Evolutionary conservation across 2,888 invertebrate species (phyloP), one percentile per base, ranked within the genome.

Genomic region (Platycnemis pennipes): DNA sequence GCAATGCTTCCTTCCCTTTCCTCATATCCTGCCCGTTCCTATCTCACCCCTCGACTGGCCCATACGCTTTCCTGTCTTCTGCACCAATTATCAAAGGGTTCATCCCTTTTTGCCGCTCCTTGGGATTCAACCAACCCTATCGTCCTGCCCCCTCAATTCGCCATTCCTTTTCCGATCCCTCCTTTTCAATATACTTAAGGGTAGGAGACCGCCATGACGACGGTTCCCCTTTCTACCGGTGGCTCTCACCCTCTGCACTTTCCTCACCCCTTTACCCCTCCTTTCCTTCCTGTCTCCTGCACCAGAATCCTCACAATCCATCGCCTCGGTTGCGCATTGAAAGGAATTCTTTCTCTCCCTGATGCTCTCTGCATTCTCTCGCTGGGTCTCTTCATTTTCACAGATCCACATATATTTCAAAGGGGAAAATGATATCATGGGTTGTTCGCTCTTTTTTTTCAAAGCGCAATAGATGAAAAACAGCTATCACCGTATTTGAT

Each of bases 61-160:
- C 13, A 31, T 37, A 2, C 37, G 13, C 37, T 16, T 5, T 37
- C 77, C 77, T 26, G 77, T 77, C 77, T 77, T 77, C 77, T 45
- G 87, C 87, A 77, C 77, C 77, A 77, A 77, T 77, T 77, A 77
- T 77, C 77, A 77, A 77, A 77, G 77, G 77, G 37, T 77, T 77
- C 77, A 77, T 77, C 77, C 77, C 77, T 37, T 77, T 77, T 77
- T 77, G 31, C 31, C 77, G 31, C 77, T 77, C 77, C 77, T 77
- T 77, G 11, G 37, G 77, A 77, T 77, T 77, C 77, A 77, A 77
- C 77, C 77, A 37, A 77, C 77, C 77, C 77, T 63, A 85, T 85
- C 37, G 26, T 3, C n/a, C 44, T 86, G n/a, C 42, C 42, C 22
- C 42, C 86, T 16, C 86, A 45, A 45, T 87, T 87, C 45, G n/a